A percentile compares a stretch with the other conserved stretches of the same genome.
phyloP scores from a whole-genome alignment of 2,113 vertebrate genomes.

The Pleuronectes platessa region DNA sequence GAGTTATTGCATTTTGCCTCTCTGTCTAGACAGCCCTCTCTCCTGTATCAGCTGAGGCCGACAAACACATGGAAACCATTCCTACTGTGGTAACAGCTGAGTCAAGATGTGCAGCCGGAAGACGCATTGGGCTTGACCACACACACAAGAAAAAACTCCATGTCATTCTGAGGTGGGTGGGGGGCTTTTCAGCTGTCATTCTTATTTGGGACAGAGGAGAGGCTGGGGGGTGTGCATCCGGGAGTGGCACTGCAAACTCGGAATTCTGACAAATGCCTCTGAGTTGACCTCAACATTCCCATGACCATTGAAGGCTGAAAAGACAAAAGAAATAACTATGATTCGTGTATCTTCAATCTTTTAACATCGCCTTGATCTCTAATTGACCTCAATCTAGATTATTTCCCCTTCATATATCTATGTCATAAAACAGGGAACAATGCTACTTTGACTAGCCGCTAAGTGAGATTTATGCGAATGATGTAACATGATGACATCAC shows the following conservation, averaged over 20 bases:
- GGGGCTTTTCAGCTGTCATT: conserved; percentile 61
- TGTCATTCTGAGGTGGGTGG: conserved; percentile 1
- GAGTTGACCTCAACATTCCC: background rate
- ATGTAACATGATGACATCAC: no score
- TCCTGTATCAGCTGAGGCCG: conserved; percentile 53
- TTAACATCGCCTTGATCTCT: background rate
- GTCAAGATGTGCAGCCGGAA: conserved; percentile 25
- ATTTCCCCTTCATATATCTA: no score
- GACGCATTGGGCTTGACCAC: conserved; percentile 29
- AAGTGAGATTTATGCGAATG: no score
- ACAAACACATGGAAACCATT: conserved; percentile 52
- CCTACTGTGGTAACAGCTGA: conserved; percentile 53
- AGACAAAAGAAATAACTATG: background rate
- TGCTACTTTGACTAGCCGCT: no score
- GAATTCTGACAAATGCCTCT: conserved; percentile 39
- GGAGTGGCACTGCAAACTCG: conserved; percentile 49
- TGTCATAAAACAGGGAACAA: no score
- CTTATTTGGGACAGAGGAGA: conserved; percentile 35
- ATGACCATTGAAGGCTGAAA: background rate
- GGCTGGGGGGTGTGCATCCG: conserved; percentile 14
- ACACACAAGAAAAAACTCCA: conserved; percentile 32
- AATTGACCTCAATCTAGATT: background rate
- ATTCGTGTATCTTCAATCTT: background rate
- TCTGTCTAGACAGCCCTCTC: conserved; percentile 57
- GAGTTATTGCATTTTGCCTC: conserved; percentile 40